phyloP scores from a whole-genome alignment of 2,797 vertebrate species.

The Tachyglossus aculeatus region DNA sequence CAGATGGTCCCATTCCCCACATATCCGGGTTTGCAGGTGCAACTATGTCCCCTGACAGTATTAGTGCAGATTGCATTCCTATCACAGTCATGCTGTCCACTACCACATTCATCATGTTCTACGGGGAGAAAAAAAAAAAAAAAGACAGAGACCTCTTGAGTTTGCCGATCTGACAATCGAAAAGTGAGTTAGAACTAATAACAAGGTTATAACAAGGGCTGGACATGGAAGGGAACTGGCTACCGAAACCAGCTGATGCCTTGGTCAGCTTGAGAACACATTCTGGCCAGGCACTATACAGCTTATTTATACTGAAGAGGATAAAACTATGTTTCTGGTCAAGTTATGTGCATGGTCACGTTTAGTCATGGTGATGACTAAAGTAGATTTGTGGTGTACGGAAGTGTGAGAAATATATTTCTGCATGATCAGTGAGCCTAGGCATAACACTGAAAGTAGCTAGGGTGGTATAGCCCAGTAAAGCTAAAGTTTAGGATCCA shows the following conservation, averaged over 20 bases:
- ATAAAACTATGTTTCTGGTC: background rate
- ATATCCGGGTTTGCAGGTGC: conserved; percentile 92
- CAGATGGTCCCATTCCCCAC: conserved; percentile 93
- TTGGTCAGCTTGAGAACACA: background rate
- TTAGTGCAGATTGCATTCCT: conserved; percentile 93
- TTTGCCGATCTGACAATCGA: background rate
- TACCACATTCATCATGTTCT: conserved; percentile 91
- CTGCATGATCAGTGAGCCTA: too few relatives aligned
- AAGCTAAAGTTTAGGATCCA: too few relatives aligned
- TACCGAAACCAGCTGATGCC: background rate
- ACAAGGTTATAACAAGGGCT: background rate
- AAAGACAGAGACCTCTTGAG: background rate
- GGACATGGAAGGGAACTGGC: background rate
- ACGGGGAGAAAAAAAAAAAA: background rate
- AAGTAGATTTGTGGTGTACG: too few relatives aligned
- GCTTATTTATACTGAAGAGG: background rate
- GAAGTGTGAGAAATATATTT: too few relatives aligned
- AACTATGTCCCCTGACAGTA: conserved; percentile 90
- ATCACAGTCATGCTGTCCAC: conserved; percentile 81
- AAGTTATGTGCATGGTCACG: too few relatives aligned
- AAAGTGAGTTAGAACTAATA: conserved; percentile 1
- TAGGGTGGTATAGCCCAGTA: background rate
- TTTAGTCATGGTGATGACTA: too few relatives aligned
- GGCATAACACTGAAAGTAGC: too few relatives aligned
- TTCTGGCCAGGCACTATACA: background rate